These are phyloP conservation scores for Lophotis ruficrista DNA, from an alignment of 2,113 vertebrate species.

Conservation along the genomic window DNA sequence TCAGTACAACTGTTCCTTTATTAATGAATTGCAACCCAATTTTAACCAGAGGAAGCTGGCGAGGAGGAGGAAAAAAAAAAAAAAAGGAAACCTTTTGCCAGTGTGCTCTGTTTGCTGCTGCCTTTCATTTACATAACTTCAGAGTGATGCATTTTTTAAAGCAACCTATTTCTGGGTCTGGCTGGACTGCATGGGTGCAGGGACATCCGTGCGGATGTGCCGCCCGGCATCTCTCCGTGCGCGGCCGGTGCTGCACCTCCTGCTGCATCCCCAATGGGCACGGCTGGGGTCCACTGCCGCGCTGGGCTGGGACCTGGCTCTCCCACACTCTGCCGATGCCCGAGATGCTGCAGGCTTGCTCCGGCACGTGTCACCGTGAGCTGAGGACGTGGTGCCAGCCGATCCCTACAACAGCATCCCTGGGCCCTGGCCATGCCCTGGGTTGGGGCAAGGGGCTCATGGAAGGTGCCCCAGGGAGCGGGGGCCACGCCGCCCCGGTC, in stretches of 20 bases:
- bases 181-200: background rate
- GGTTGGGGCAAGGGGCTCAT: background rate
- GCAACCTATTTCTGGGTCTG: slow-evolving; percentile 25
- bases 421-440: fast-evolving
- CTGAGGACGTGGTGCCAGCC: background rate
- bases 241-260: background rate
- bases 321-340: background rate
- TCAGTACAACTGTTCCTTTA: slow-evolving; percentile 70
- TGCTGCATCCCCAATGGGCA: background rate
- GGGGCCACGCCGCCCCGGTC: fast-evolving
- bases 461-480: background rate
- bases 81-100: slow-evolving; percentile 52
- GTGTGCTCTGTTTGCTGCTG: background rate
- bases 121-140: slow-evolving; percentile 63
- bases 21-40: slow-evolving; percentile 69
- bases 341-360: background rate
- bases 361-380: fast-evolving
- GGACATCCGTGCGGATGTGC: background rate
- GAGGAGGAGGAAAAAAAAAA: background rate
- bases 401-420: background rate
- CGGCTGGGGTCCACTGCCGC: background rate
- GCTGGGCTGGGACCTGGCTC: background rate
- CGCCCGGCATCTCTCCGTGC: background rate
- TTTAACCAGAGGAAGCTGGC: slow-evolving; percentile 55
- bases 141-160: slow-evolving; percentile 57